Conservation (phyloP, 2,888 invertebrate species). For the Trachelus iudaicus region DNA sequence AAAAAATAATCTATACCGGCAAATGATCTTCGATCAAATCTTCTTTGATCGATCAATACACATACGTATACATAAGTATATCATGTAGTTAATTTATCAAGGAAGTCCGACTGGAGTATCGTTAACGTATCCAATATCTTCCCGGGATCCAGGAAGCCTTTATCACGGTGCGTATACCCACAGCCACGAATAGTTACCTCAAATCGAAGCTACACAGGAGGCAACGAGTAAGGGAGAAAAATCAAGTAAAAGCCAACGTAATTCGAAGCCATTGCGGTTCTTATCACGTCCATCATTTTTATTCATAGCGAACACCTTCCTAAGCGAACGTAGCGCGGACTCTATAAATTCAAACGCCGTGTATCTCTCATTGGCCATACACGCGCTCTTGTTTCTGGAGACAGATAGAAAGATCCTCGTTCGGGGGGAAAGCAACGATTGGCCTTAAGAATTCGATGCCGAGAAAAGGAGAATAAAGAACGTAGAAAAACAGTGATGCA, state of each 20-base stretch:
- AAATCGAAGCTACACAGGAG: neutral
- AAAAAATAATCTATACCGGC: too few species aligned
- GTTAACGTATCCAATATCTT: neutral
- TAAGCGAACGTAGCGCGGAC: neutral
- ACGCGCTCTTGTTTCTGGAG: neutral
- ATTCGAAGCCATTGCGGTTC: neutral
- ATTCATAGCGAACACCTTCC: neutral
- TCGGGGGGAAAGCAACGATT: neutral
- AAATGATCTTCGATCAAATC: too few species aligned
- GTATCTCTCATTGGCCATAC: neutral
- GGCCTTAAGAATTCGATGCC: neutral
- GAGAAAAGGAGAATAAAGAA: conserved; percentile 14
- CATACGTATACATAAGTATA: neutral
- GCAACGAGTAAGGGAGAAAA: neutral
- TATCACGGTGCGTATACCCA: neutral
- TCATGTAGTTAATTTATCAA: neutral
- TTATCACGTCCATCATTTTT: neutral
- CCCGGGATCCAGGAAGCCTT: neutral
- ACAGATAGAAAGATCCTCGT: neutral
- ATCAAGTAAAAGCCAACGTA: neutral
- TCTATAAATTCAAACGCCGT: neutral
- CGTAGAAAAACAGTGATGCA: conserved; percentile 33
- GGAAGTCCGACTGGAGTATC: neutral
- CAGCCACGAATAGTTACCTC: neutral
- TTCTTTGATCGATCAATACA: too few species aligned